Conservation (phyloP, 2,888 invertebrate species). For the Stomorhina lunata region DNA sequence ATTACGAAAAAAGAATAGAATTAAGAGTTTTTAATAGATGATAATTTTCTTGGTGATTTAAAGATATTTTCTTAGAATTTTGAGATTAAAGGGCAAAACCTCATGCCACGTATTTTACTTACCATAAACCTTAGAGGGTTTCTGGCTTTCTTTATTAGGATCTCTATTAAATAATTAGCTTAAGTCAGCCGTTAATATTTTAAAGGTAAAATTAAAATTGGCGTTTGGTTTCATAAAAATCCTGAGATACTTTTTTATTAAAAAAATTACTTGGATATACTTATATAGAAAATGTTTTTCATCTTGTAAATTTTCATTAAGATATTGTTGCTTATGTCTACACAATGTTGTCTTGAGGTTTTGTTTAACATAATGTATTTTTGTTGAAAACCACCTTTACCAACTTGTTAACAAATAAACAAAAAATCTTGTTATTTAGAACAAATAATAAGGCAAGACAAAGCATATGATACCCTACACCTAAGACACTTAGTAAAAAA, state of each 20-base stretch:
- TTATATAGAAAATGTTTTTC: background rate
- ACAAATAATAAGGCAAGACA: too few relatives aligned
- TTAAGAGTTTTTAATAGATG: background rate
- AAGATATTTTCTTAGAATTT: too few relatives aligned
- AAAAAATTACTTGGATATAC: background rate
- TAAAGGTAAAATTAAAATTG: background rate
- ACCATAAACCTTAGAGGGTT: too few relatives aligned
- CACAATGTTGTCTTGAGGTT: slow-evolving; percentile 63
- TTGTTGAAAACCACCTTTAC: slow-evolving; percentile 36
- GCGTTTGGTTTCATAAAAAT: background rate
- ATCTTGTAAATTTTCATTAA: background rate
- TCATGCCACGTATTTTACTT: too few relatives aligned
- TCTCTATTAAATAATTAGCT: too few relatives aligned
- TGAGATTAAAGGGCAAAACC: too few relatives aligned
- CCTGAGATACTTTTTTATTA: background rate
- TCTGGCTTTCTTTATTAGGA: too few relatives aligned
- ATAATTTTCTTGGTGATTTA: too few relatives aligned
- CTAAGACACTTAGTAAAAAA: too few relatives aligned
- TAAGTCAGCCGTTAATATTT: too few relatives aligned
- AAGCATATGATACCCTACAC: too few relatives aligned
- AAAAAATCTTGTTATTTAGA: too few relatives aligned
- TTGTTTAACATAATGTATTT: slow-evolving; percentile 40
- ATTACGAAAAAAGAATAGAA: background rate
- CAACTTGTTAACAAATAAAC: slow-evolving; percentile 18
- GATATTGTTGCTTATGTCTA: slow-evolving; percentile 43